Evolutionary conservation across 2,888 invertebrate genomes (phyloP).

Genomic region (Drosophila mulleri): DNA sequence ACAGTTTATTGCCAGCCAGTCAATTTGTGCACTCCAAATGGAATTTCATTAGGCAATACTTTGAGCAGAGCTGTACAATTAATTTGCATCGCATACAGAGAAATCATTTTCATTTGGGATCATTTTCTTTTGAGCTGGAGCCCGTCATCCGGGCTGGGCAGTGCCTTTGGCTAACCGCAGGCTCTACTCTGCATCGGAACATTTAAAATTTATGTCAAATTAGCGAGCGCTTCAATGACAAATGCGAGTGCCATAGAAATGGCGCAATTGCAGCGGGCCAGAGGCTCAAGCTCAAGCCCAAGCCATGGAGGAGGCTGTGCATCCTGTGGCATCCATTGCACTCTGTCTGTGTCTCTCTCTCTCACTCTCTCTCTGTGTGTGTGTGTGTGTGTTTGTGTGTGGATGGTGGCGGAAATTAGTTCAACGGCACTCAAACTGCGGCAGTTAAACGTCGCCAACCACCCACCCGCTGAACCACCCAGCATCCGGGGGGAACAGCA

Average conservation of each 20-base stretch:
- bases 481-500: conserved; percentile 12
- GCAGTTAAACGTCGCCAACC: conserved; percentile 69
- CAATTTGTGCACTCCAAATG: background rate
- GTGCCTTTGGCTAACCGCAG: conserved; percentile 32
- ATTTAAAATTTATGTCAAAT: conserved; percentile 72
- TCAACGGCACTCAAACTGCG: conserved; percentile 69
- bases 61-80: background rate
- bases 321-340: conserved; percentile 42
- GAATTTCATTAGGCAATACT: background rate
- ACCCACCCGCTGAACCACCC: conserved; percentile 20
- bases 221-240: conserved; percentile 70
- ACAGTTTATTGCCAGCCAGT: background rate
- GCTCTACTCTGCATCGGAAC: conserved; percentile 48
- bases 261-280: conserved; percentile 27
- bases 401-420: conserved; percentile 69
- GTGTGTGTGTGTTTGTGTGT: background rate
- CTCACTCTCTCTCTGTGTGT: background rate
- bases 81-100: conserved; percentile 20
- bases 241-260: conserved; percentile 53
- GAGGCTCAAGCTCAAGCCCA: conserved; percentile 1
- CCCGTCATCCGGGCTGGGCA: conserved; percentile 15
- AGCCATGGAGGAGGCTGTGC: conserved; percentile 20
- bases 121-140: background rate
- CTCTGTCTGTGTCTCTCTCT: background rate
- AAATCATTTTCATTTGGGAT: background rate